These are phyloP conservation scores for Tonatia bakeri DNA, from an alignment of 2,113 vertebrate species.

Conservation along the genomic window DNA sequence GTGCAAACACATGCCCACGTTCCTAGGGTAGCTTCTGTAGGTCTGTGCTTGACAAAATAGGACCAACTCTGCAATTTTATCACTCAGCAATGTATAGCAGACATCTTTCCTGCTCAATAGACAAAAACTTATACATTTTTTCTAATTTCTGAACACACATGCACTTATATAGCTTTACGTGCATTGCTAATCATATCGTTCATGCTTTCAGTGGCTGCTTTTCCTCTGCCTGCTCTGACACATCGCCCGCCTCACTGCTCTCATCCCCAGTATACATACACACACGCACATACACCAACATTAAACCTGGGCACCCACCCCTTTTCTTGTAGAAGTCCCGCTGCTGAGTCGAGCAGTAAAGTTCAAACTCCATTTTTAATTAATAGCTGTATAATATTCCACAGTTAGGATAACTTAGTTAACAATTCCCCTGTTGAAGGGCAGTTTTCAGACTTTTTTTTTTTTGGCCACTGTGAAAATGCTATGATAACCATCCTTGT, in stretches of 20 bases:
- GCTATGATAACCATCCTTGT: neutral
- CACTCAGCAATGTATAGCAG: neutral
- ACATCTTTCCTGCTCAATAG: neutral
- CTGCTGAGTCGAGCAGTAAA: neutral
- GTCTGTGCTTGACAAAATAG: constrained; percentile 29
- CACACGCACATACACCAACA: neutral
- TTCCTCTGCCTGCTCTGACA: neutral
- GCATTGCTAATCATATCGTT: neutral
- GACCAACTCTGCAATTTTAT: neutral
- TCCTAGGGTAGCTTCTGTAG: neutral
- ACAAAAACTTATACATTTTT: neutral
- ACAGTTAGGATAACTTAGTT: neutral
- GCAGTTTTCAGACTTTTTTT: neutral
- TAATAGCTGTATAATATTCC: neutral
- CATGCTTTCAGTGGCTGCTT: neutral
- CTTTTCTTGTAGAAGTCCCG: neutral
- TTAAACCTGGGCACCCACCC: neutral
- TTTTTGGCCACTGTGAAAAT: neutral
- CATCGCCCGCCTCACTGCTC: neutral
- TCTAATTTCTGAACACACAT: neutral
- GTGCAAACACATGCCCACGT: neutral
- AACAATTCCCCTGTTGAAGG: neutral
- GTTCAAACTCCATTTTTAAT: neutral
- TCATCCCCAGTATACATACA: neutral
- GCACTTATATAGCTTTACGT: neutral